phyloP scores from a whole-genome alignment of 2,113 vertebrate species.

The Anser brachyrhynchus region DNA sequence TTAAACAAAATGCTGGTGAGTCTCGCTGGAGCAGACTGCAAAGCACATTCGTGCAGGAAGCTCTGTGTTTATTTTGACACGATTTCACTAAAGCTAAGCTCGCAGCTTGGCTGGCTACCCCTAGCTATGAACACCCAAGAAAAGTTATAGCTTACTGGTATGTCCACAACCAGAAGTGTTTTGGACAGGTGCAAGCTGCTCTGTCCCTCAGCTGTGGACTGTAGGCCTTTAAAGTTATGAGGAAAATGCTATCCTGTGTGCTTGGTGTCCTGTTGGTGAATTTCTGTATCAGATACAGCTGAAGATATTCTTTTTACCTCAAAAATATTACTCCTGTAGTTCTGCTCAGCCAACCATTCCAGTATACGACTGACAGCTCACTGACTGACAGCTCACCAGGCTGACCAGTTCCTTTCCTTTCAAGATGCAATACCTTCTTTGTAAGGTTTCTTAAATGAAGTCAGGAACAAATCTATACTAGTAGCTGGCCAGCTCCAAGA shows the following conservation, averaged over 20 bases:
- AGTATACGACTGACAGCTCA: neutral
- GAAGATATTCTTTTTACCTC: neutral
- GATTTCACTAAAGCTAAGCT: neutral
- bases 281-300: neutral
- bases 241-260: neutral
- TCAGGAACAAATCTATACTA: neutral
- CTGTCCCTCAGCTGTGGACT: neutral
- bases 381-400: neutral
- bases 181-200: neutral
- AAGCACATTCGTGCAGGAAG: neutral
- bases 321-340: neutral
- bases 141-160: fast-evolving
- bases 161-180: fast-evolving
- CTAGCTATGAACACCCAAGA: neutral
- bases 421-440: neutral
- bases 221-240: neutral
- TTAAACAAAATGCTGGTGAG: neutral
- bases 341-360: neutral
- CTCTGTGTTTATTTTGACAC: neutral
- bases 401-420: neutral
- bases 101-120: neutral
- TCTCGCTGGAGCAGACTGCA: fast-evolving
- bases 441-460: neutral
- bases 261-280: neutral
- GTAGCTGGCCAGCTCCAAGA: neutral